These are phyloP conservation scores for Cyprinodon brontotheroides DNA, from an alignment of 2,113 vertebrate genomes.

Conservation along the genomic window DNA sequence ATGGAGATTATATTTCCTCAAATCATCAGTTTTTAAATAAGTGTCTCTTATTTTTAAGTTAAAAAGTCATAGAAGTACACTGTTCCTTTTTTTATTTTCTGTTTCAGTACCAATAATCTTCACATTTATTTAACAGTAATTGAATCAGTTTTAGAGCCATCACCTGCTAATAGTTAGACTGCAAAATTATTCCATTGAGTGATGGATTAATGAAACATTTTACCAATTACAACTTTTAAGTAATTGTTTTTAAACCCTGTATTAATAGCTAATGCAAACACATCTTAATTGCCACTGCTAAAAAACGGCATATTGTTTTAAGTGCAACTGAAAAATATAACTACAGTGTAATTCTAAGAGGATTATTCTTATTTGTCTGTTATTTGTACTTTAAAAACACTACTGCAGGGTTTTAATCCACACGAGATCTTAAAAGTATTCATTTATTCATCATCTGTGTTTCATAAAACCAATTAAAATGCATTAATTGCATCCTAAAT, in stretches of 20 bases:
- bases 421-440: neutral
- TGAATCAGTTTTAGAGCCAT: neutral
- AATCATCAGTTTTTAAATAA: neutral
- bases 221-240: neutral
- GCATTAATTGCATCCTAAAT: neutral
- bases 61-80: too few species aligned
- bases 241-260: neutral
- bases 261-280: neutral
- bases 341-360: neutral
- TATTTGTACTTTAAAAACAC: neutral
- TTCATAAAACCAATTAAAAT: constrained; percentile 7
- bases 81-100: too few species aligned
- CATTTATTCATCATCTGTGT: constrained; percentile 2
- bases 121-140: neutral
- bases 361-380: neutral
- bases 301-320: neutral
- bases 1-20: too few species aligned
- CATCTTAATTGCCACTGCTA: neutral
- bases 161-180: too few species aligned
- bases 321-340: neutral
- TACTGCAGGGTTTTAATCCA: neutral
- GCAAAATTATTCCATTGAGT: neutral
- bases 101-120: neutral
- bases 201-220: neutral
- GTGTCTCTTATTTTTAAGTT: neutral